These are phyloP conservation scores for Corythoichthys haematopterus DNA, from an alignment of 2,113 vertebrate genomes.

Conservation along the genomic window DNA sequence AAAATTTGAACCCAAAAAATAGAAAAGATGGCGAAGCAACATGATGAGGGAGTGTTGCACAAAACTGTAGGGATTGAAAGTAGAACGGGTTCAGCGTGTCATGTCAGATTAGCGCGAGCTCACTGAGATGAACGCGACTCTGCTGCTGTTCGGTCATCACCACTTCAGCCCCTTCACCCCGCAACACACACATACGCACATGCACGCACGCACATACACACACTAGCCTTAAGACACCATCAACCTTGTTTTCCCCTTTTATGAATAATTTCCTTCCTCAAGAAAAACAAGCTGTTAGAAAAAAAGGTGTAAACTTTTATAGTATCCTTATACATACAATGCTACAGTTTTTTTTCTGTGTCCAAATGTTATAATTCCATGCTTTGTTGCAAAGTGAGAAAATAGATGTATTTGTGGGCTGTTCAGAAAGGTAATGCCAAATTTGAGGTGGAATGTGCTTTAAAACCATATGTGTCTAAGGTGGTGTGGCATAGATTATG, in stretches of 20 bases:
- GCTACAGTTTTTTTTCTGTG: not conserved
- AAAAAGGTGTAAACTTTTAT: conserved; percentile 1
- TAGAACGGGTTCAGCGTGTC: conserved; percentile 52
- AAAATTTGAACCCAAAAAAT: not conserved
- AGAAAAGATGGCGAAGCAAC: not conserved
- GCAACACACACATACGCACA: not conserved
- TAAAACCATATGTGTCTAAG: not conserved
- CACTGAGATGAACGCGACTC: conserved; percentile 37
- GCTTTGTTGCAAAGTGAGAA: not conserved
- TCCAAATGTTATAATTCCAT: not conserved
- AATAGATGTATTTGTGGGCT: not conserved
- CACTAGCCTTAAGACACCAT: conserved; percentile 55
- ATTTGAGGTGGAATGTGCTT: not conserved
- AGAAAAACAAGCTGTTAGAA: conserved; percentile 17
- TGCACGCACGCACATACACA: not conserved
- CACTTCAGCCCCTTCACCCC: not conserved
- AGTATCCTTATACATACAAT: not conserved
- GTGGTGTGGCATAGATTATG: not conserved
- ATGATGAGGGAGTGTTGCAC: conserved; percentile 4
- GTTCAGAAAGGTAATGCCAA: not conserved
- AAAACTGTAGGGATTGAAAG: conserved; percentile 46
- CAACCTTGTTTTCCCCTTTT: conserved; percentile 61
- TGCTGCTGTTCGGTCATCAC: conserved; percentile 44
- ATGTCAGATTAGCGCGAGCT: conserved; percentile 44
- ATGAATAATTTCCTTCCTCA: conserved; percentile 25